Evolutionary conservation across 2,888 invertebrate species (phyloP), one percentile per base, ranked within the genome.

Genomic region (Drosophila conformis): DNA sequence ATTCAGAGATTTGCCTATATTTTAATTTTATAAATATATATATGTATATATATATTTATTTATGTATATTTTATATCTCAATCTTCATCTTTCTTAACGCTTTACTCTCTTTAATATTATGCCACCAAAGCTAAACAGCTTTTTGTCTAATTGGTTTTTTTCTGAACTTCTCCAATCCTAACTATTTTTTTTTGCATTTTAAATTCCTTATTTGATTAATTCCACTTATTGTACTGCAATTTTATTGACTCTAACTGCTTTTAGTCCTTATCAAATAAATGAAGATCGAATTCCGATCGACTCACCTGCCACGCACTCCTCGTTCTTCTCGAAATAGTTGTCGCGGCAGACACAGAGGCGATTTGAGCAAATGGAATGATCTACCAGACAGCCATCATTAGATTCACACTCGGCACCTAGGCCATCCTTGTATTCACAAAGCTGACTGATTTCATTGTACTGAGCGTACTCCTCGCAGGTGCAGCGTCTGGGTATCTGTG

Each of bases 391-490:
- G 46, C 82, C 85, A 52, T 89, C 91, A 35, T 88, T 89, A 4
- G 84, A 88, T 27, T 92, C 90, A 63, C 93, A 93, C 56, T 90
- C 85, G 5, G 91, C 91, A 0, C 93, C 92, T 46, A 93, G 62
- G 10, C 93, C 93, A 46, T 90, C 78, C 46, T 89, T 92, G 52
- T 90, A 89, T 29, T 89, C 83, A 62, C 93, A 93, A 38, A 93
- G 72, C 75, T 93, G 91, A 15, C 77, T 86, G 13, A 89, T 69
- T 60, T 87, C 89, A 83, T 93, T 90, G 46, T 91, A 93, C 48
- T 88, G 83, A 6, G 93, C 92, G 70, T 91, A 93, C 27, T 91
- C 86, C 69, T 91, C 91, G 64, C 93, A 93, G 11, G 89, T 90
- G 69, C 93, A 93, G 25, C 91, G 87, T 79, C 91, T 89, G 13